These are phyloP conservation scores for Delphinus delphis DNA, from an alignment of 2,113 vertebrate genomes.

Conservation along the genomic window DNA sequence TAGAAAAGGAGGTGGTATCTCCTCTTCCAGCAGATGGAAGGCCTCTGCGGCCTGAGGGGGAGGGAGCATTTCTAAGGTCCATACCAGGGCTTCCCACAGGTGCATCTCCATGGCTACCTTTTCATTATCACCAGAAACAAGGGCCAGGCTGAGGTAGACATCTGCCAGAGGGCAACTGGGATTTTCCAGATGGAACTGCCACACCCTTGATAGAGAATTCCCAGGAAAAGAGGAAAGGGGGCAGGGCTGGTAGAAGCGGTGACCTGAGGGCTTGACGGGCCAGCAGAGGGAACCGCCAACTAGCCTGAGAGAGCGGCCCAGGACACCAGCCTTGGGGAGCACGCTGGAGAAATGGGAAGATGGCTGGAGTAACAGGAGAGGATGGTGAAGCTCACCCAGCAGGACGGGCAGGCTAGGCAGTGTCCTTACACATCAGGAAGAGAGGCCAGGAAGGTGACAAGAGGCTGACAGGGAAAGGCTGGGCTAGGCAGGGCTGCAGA, in stretches of 20 bases:
- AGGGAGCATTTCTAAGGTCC: background rate
- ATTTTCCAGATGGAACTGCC: background rate
- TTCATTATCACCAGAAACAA: background rate
- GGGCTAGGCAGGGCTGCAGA: background rate
- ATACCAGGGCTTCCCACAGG: background rate
- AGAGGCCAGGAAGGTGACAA: background rate
- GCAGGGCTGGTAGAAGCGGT: no score
- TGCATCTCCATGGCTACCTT: background rate
- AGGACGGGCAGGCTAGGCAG: background rate
- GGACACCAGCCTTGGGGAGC: background rate
- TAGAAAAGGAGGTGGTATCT: background rate
- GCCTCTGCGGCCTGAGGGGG: background rate
- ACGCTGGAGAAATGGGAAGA: background rate
- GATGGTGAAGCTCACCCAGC: no score
- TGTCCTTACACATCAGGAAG: background rate
- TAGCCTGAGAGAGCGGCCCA: background rate
- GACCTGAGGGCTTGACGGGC: background rate
- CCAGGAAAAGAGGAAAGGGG: background rate
- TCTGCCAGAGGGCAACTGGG: background rate
- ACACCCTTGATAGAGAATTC: background rate
- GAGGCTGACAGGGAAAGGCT: background rate
- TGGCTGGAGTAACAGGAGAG: background rate
- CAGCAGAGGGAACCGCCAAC: background rate
- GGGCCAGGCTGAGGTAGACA: background rate
- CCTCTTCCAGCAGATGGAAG: conserved; percentile 53